Evolutionary conservation across 2,888 invertebrate species (phyloP).

Genomic region (Caradrina clavipalpis): DNA sequence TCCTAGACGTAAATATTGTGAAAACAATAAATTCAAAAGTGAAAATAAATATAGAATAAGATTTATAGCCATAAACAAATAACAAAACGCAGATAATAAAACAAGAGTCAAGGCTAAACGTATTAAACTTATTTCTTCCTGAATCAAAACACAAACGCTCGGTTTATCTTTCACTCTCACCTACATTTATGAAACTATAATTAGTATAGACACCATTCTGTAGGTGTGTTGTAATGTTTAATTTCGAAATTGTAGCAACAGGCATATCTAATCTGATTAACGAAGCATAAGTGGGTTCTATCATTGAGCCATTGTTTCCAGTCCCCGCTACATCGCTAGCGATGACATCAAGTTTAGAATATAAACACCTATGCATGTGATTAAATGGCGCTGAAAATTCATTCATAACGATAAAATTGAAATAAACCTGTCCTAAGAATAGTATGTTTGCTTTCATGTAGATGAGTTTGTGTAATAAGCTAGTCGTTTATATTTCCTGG

Average conservation of each 20-base stretch:
- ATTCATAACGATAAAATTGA: background rate
- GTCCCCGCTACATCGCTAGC: background rate
- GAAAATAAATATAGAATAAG: conserved; percentile 41
- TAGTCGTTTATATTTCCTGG: conserved; percentile 1
- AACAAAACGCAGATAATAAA: conserved; percentile 15
- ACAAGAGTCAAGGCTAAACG: conserved; percentile 44
- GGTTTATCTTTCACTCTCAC: conserved; percentile 39
- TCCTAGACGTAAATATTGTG: background rate
- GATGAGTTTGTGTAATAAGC: background rate
- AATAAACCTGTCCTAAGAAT: background rate
- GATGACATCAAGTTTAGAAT: conserved; percentile 38
- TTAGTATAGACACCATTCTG: conserved; percentile 29
- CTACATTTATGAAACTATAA: conserved; percentile 21
- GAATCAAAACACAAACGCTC: conserved; percentile 40
- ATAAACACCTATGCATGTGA: conserved; percentile 2
- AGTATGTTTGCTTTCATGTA: background rate
- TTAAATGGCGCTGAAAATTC: conserved; percentile 1
- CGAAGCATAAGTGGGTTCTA: conserved; percentile 42
- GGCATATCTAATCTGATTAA: conserved; percentile 58
- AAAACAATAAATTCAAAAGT: conserved; percentile 21
- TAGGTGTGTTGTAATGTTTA: conserved; percentile 40
- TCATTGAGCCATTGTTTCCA: conserved; percentile 45
- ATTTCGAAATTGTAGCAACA: conserved; percentile 42
- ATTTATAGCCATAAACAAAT: background rate
- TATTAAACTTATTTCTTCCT: conserved; percentile 15